Evolutionary conservation across 2,113 vertebrate species (phyloP), one percentile per base, ranked within the genome.

Genomic region (Myodes glareolus): DNA sequence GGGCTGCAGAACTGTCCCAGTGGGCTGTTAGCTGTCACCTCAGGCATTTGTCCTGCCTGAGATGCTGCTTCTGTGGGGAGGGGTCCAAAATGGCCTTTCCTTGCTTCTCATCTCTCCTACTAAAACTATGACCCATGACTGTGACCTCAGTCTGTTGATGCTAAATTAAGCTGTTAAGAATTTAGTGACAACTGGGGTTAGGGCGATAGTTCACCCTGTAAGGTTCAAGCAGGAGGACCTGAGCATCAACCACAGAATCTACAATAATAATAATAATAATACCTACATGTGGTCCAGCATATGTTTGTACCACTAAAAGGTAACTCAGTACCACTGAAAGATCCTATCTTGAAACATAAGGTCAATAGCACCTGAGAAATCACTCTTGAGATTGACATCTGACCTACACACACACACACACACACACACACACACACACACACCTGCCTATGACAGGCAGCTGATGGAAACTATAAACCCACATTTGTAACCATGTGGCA

Each of bases 81-180:
- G 4, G 11, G 12, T 2, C 2, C 2, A 3, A 45, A 39, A 33
- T 13, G 2, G 0, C 1, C 50, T 29, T 90, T 29, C n/a, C 23
- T 58, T 7, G 58, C 45, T 52, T 63, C 73, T 91, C 36, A 25
- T 65, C 58, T 78, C 39, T 45, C 9, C 33, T 61, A 76, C 25
- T 19, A 2, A 21, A 45, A 23, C 42, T 23, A 14, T n/a, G 6
- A 23, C 29, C n/a, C 23, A 27, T 42, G 8, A 39, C 68, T 77
- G 16, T 23, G 61, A 14, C 75, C 17, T 27, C 25, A 2, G 13
- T 9, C 33, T 50, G 23, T 29, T 52, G 61, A 55, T 72, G 77
- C 42, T 82, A 2, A 16, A 45, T 16, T 36, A 72, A 45, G 73
- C 50, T 92, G 42, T 19, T 61, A 72, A 93, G 55, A 86, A 82